Base-by-base conservation (phyloP, 1,140 invertebrate species). In the Campoletis sonorensis region DNA sequence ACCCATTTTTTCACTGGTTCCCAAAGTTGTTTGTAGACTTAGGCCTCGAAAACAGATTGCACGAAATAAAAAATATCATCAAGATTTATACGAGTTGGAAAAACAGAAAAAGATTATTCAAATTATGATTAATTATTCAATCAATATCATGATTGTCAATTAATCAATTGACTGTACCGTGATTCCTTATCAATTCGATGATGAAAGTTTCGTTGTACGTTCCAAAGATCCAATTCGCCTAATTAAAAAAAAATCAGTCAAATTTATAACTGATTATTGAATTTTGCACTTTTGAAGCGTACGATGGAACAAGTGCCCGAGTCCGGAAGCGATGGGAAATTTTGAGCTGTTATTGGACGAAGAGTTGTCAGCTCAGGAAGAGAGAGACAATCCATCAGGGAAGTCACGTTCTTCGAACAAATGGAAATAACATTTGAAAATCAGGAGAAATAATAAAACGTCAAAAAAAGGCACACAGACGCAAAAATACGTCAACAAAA, bases 341-440 rank as follows among this genome's bases (percentile, higher is more conserved):
- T 98, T 98, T 91, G 97, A 98, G 86, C 89, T 99, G 16, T 91
- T 99, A 26, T 95, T 97, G 85, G 98, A 98, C 87, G 97, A 98
- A 92, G 97, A 97, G 87, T 87, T 96, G 73, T 93, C 93, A 13
- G 90, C 92, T 40, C 94, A 94, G 85, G 93, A 94, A 30, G 94
- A 94, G 68, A 90, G 88, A 61, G 92, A 93, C 13, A 88, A 86
- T 77, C 79, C 79, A 67, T 83, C 83, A 11, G 86, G 83, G 37
- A 91, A 90, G 79, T 87, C 84, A 75, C 86, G 88, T 37, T 78
- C 86, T 15, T 87, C 87, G 3, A 87, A 83, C 37, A 92, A 92
- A 79, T 92, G 89, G 89, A 93, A 92, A 85, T 92, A 81, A 87
- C 75, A 23, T 13, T 58, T 26, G 18, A 54, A 7, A 26, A 26